phyloP scores from a whole-genome alignment of 1,140 invertebrate species.

The Brachystomella parvula region DNA sequence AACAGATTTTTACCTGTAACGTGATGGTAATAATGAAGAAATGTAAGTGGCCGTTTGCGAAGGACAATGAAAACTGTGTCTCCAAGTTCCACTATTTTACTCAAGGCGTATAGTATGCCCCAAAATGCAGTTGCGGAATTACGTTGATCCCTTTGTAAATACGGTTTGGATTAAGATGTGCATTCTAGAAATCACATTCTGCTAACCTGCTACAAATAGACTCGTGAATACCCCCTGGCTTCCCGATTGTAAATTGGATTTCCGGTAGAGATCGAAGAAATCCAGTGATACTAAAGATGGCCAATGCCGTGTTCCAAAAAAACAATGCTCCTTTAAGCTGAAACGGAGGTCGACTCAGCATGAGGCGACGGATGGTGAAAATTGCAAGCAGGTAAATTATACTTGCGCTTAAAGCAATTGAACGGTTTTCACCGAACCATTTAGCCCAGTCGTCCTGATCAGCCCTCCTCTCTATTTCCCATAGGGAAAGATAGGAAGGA shows the following conservation, averaged over 20 bases:
- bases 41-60: slow-evolving; percentile 52
- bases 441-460: neutral
- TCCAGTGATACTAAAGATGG: slow-evolving; percentile 44
- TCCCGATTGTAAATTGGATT: slow-evolving; percentile 45
- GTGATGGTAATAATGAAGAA: slow-evolving; percentile 46
- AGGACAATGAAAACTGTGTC: slow-evolving; percentile 48
- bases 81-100: slow-evolving; percentile 50
- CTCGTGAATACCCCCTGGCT: neutral
- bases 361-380: neutral
- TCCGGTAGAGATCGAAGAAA: slow-evolving; percentile 44
- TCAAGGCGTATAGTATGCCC: slow-evolving; percentile 46
- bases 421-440: neutral
- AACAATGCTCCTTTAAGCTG: neutral
- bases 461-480: neutral
- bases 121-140: slow-evolving; percentile 8
- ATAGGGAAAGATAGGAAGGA: no score
- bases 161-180: neutral
- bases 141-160: slow-evolving; percentile 9
- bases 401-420: neutral
- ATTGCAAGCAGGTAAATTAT: neutral
- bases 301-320: neutral
- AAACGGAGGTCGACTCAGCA: neutral
- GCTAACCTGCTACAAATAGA: neutral
- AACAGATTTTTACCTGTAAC: neutral
- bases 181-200: neutral